Evolutionary conservation across 1,140 invertebrate species (phyloP).

Genomic region (Bicyclus anynana): DNA sequence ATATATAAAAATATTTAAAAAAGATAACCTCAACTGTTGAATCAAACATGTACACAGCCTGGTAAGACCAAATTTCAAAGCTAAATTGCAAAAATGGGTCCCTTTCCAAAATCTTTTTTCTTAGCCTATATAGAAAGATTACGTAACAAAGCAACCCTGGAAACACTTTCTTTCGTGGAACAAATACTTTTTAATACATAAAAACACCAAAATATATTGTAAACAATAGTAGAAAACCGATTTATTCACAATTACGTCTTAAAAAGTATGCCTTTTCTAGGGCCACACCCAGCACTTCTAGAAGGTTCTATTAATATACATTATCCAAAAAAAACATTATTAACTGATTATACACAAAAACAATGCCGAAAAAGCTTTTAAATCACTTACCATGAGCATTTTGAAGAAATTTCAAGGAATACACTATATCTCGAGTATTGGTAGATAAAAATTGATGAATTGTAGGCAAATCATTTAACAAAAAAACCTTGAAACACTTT

Average conservation of each 20-base stretch:
- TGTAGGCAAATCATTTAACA: constrained; percentile 51
- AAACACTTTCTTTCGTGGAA: constrained; percentile 73
- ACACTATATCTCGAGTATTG: constrained; percentile 56
- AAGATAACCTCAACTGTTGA: constrained; percentile 57
- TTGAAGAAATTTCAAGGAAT: constrained; percentile 59
- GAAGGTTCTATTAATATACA: constrained; percentile 47
- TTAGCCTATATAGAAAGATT: constrained; percentile 48
- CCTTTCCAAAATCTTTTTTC: constrained; percentile 78
- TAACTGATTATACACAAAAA: constrained; percentile 52
- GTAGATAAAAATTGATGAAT: constrained; percentile 41
- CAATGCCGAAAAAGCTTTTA: constrained; percentile 50
- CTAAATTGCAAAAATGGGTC: constrained; percentile 88
- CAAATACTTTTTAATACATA: constrained; percentile 78
- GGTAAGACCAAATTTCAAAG: constrained; percentile 77
- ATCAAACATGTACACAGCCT: constrained; percentile 32
- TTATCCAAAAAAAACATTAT: constrained; percentile 41
- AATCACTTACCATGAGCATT: constrained; percentile 76
- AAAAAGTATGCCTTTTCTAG: constrained; percentile 55
- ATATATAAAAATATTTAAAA: constrained; percentile 16
- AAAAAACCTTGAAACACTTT: constrained; percentile 37
- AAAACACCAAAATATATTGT: constrained; percentile 77
- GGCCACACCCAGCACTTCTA: constrained; percentile 71
- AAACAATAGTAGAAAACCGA: constrained; percentile 78
- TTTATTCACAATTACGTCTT: constrained; percentile 70
- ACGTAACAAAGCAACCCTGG: constrained; percentile 71